These are phyloP conservation scores for Psilopsiagon aymara DNA, from an alignment of 2,113 vertebrate genomes.

Conservation along the genomic window DNA sequence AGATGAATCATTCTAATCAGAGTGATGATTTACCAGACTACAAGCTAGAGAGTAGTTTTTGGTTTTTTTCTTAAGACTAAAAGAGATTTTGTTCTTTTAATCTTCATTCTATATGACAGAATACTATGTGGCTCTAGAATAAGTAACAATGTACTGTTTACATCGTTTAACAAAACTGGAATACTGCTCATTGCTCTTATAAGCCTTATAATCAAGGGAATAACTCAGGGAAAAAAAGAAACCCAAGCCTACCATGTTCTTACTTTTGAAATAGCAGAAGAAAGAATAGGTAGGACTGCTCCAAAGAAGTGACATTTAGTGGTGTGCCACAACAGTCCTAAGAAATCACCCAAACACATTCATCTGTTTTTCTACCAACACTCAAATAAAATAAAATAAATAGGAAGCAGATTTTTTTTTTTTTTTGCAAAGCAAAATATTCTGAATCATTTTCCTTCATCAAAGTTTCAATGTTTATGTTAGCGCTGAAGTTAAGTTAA, in stretches of 20 bases:
- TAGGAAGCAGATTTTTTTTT: background rate
- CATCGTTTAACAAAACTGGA: background rate
- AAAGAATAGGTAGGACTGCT: background rate
- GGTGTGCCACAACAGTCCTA: background rate
- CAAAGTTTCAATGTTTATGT: background rate
- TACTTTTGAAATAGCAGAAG: background rate
- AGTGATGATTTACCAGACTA: background rate
- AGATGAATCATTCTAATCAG: conserved; percentile 58
- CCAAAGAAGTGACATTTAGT: background rate
- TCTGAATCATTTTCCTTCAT: background rate
- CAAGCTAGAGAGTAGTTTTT: background rate
- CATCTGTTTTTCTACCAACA: background rate
- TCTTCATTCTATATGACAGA: conserved; percentile 1
- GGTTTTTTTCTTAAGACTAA: conserved; percentile 2
- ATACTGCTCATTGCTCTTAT: background rate
- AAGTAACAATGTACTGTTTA: background rate
- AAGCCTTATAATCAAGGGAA: background rate
- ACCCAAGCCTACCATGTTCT: background rate
- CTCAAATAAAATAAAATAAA: background rate
- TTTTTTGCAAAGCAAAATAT: background rate
- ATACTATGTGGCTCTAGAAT: background rate
- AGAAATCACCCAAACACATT: background rate
- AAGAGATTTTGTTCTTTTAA: conserved; percentile 1
- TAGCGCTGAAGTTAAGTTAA: background rate
- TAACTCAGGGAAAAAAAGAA: background rate